Evolutionary conservation across 2,797 vertebrate genomes (phyloP).

Genomic region (Nannoperca australis): DNA sequence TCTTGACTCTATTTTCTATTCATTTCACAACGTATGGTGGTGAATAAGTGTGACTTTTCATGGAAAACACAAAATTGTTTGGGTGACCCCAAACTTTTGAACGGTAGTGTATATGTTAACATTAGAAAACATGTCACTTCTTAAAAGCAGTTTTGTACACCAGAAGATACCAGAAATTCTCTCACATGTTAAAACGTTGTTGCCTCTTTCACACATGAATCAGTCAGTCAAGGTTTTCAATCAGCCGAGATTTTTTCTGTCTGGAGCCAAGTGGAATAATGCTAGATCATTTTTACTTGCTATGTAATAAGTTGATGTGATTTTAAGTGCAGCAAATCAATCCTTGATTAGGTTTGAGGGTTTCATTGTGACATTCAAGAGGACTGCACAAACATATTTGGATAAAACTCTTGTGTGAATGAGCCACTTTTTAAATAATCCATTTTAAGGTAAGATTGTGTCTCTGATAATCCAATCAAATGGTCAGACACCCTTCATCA

Average conservation of each 20-base stretch:
- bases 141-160: neutral
- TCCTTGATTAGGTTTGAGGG: neutral
- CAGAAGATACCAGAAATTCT: neutral
- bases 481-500: neutral
- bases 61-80: too few species aligned
- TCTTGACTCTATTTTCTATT: too few species aligned
- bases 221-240: neutral
- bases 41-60: too few species aligned
- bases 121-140: neutral
- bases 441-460: neutral
- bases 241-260: constrained; percentile 6
- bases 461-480: constrained; percentile 12
- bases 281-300: neutral
- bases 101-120: too few species aligned
- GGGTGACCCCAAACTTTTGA: too few species aligned
- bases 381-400: neutral
- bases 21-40: too few species aligned
- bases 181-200: neutral
- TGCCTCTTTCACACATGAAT: neutral
- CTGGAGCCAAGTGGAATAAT: neutral
- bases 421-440: constrained; percentile 1
- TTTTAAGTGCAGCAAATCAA: constrained; percentile 8
- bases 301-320: neutral
- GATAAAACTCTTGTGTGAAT: neutral
- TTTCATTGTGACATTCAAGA: constrained; percentile 1